Evolutionary conservation across 2,797 vertebrate genomes (phyloP), one percentile per base, ranked within the genome.

Genomic region (Anableps anableps): DNA sequence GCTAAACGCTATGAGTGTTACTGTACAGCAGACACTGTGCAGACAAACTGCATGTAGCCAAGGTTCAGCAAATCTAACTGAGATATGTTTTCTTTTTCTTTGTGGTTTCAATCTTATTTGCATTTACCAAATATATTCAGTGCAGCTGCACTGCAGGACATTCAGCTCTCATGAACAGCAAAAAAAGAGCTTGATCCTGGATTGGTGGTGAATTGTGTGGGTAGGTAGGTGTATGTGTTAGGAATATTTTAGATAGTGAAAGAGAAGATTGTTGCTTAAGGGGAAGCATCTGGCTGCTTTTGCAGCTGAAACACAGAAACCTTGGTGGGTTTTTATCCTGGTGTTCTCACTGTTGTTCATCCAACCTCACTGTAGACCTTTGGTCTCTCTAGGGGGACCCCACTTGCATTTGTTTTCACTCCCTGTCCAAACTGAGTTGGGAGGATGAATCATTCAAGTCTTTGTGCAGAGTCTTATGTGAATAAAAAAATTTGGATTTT

Each of bases 341-440:
- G 84, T 90, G 92, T 90, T 92, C 84, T 82, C 85, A 78, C 89
- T 84, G 87, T 83, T 90, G 88, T 91, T 91, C 89, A 88, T 90
- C 79, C 77, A 78, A 84, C 80, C 73, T 79, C 60, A 41, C 81
- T 76, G 75, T 80, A 88, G 84, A 91, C 80, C 86, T 80, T 79
- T 58, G 51, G 48, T 77, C 78, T 89, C 86, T 88, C 87, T 75
- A 43, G 83, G 55, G 77, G 76, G 60, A 77, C 75, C 74, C 74
- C 83, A 68, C 85, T 76, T 89, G 83, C 88, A 91, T 94, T 94
- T 92, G 86, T 95, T 94, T 94, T 90, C 77, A 87, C 88, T 91
- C 91, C 88, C 85, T 89, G 83, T 93, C 83, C 85, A 91, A 93
- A 92, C 88, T 79, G 83, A 91, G 83, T 81, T 85, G 77, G 51